phyloP scores from a whole-genome alignment of 1,140 invertebrate genomes.

The Brachionus asplanchnoidis region DNA sequence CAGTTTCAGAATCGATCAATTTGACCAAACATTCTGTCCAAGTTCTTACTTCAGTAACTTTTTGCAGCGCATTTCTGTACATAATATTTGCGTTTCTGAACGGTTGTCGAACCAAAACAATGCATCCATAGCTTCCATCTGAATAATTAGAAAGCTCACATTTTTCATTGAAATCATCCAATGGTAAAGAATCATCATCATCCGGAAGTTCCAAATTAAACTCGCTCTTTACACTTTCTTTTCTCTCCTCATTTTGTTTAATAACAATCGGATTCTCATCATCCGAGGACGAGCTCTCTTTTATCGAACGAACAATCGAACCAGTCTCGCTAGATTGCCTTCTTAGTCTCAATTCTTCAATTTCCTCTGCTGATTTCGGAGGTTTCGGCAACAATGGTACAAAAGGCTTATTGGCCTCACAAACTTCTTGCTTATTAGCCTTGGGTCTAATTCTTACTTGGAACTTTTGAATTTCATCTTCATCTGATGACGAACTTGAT shows the following conservation, averaged over 20 bases:
- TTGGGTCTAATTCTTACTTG: slow-evolving; percentile 20
- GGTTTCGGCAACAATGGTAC: slow-evolving; percentile 23
- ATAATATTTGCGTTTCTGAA: slow-evolving; percentile 29
- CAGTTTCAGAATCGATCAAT: slow-evolving; percentile 6
- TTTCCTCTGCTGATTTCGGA: slow-evolving; percentile 37
- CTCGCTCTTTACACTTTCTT: slow-evolving; percentile 6
- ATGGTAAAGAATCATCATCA: slow-evolving; percentile 33
- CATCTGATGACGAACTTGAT: slow-evolving; percentile 32
- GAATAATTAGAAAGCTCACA: slow-evolving; percentile 4
- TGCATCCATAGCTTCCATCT: slow-evolving; percentile 28
- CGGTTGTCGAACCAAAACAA: slow-evolving; percentile 22
- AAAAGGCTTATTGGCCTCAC: background rate
- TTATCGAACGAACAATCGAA: slow-evolving; percentile 1
- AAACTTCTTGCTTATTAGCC: background rate
- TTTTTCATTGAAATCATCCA: slow-evolving; percentile 36
- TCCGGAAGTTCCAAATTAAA: slow-evolving; percentile 39
- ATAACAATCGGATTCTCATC: background rate
- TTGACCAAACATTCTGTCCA: slow-evolving; percentile 35
- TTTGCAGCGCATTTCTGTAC: slow-evolving; percentile 22
- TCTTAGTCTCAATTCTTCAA: slow-evolving; percentile 2
- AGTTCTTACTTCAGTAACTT: slow-evolving; percentile 28
- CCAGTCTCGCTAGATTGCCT: background rate
- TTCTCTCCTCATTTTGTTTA: background rate
- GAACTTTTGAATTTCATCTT: background rate
- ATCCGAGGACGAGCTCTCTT: background rate